Evolutionary conservation across 2,888 invertebrate genomes (phyloP).

Genomic region (Margaritifera margaritifera): DNA sequence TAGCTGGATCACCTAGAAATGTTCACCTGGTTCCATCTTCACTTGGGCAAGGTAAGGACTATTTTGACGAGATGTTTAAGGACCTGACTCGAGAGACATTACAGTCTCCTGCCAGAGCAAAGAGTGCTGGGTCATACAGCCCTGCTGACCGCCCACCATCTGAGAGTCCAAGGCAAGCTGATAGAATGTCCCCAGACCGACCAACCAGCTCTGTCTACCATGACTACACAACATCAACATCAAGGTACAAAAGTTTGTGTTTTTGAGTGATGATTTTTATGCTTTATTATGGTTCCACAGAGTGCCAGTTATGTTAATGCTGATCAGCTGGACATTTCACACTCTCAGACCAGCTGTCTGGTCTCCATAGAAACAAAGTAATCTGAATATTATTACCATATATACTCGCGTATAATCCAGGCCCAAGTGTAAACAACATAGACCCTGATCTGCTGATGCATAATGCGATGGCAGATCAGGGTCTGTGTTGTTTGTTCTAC

Average conservation of each 20-base stretch:
- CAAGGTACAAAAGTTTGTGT: constrained; percentile 45
- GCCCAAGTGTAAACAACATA: too few relatives aligned
- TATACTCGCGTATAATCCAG: too few relatives aligned
- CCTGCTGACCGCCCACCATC: constrained; percentile 38
- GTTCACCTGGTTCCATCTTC: constrained; percentile 35
- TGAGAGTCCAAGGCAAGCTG: constrained; percentile 4
- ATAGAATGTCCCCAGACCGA: constrained; percentile 12
- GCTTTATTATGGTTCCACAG: too few relatives aligned
- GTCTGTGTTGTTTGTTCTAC: too few relatives aligned
- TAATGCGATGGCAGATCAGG: too few relatives aligned
- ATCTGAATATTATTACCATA: too few relatives aligned
- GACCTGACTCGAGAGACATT: constrained; percentile 57
- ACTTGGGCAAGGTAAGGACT: constrained; percentile 66
- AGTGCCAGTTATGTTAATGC: too few relatives aligned
- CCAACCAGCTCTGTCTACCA: constrained; percentile 51
- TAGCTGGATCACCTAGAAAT: constrained; percentile 1
- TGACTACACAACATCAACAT: constrained; percentile 63
- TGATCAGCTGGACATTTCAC: too few relatives aligned
- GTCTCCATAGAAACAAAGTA: too few relatives aligned
- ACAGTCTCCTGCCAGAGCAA: constrained; percentile 47
- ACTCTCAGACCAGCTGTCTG: too few relatives aligned
- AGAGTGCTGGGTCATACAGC: constrained; percentile 30
- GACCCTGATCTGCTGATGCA: too few relatives aligned
- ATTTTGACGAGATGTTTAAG: constrained; percentile 68
- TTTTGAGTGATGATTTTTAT: not conserved